phyloP scores from a whole-genome alignment of 2,113 vertebrate genomes.

The Ceyx cyanopectus region DNA sequence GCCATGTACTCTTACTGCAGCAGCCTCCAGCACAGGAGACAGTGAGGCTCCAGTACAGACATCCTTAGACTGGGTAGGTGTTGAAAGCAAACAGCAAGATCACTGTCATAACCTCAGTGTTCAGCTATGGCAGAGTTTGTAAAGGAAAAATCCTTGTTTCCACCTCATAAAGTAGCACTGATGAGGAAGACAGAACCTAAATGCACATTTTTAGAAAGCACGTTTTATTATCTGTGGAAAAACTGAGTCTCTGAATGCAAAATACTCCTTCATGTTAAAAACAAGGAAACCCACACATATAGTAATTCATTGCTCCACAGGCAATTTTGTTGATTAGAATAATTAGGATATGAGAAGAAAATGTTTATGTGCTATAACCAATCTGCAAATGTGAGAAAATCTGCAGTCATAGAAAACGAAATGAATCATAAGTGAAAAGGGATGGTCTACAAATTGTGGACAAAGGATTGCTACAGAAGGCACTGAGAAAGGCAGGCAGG shows the following conservation, averaged over 20 bases:
- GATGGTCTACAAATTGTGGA: neutral
- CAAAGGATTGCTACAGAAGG: neutral
- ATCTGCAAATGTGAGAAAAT: conserved; percentile 38
- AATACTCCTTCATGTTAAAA: neutral
- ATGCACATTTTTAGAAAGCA: neutral
- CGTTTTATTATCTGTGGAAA: neutral
- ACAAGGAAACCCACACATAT: neutral
- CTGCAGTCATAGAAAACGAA: neutral
- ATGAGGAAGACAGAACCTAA: neutral
- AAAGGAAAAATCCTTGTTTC: neutral
- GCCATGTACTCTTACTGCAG: neutral
- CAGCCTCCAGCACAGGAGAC: neutral
- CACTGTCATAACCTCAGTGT: neutral
- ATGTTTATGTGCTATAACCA: conserved; percentile 14
- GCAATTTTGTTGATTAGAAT: conserved; percentile 6
- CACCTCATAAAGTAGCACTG: neutral
- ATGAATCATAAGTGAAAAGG: conserved; percentile 10
- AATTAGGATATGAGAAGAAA: neutral
- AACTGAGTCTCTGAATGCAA: neutral
- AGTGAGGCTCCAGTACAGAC: neutral
- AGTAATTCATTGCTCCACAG: neutral
- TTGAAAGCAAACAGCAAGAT: neutral
- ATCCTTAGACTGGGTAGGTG: neutral
- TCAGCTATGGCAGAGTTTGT: neutral
- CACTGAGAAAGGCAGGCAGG: neutral